Base-by-base conservation (phyloP, 2,888 invertebrate species). In the Apamea epomidion region DNA sequence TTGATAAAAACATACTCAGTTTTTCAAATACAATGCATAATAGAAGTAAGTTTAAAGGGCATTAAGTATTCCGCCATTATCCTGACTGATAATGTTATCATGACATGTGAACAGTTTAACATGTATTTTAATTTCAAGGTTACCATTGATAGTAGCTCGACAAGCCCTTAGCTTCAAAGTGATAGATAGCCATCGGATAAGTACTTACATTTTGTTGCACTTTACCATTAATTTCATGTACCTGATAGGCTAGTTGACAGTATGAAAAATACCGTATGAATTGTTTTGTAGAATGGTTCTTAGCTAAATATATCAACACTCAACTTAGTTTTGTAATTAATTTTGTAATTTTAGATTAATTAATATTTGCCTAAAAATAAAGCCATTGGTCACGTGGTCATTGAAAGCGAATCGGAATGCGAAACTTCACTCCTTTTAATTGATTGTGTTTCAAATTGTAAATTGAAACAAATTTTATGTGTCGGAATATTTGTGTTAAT, bases 101-200 rank as follows among this genome's bases (percentile, higher is more conserved):
- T 64, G 60, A 78, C 75, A 74, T 80, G 85, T 81, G 64, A 70
- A 76, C 80, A 74, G 67, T 75, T 78, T 71, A 62, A 73, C 82
- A 78, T 79, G 76, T 86, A 81, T 32, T 78, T 67, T 73, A 60
- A 74, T 80, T 84, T 83, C 84, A 84, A 84, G 88, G 88, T 74
- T 76, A 75, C 78, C 37, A 51, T 78, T 84, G 74, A 65, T 80
- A 78, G 48, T 32, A 71, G 42, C 48, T 81, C 16, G 12, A 60
- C 80, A 75, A 71, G 80, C 76, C 68, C 80, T 80, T 80, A 71
- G 68, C 65, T 54, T 58, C 72, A 78, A 78, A 54, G 83, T 48
- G 58, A 21, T 62, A 32, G 42, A 64, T 64, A 62, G 12, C 45
- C 64, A 48, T n/a, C 29, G 16, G 37, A 45, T 83, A 54, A 37